Percentiles rank a stretch among this genome's conserved stretches.
These are phyloP conservation scores for Eptatretus atami DNA, from an alignment of 2,797 vertebrate species.

Conservation along the genomic window DNA sequence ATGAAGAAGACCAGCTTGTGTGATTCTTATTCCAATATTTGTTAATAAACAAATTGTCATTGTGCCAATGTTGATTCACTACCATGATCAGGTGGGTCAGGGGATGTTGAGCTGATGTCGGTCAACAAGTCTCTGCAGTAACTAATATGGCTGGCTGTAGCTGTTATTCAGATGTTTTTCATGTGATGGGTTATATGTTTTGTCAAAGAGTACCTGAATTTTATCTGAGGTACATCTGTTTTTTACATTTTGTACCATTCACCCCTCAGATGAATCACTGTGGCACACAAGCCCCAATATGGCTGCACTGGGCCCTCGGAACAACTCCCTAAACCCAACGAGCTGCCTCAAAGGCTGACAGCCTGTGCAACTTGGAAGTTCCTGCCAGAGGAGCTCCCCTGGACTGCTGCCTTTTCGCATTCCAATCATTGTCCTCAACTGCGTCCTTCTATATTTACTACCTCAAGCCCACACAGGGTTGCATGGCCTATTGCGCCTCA, in stretches of 20 bases:
- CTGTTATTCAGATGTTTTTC: too few relatives aligned
- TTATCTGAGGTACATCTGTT: too few relatives aligned
- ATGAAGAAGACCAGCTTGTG: too few relatives aligned
- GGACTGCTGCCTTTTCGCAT: slow-evolving; percentile 59
- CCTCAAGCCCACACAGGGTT: slow-evolving; percentile 49
- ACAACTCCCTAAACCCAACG: slow-evolving; percentile 26
- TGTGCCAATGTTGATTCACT: too few relatives aligned
- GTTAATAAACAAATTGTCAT: too few relatives aligned
- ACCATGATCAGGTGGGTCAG: too few relatives aligned
- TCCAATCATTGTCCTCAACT: slow-evolving; percentile 42
- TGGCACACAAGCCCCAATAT: slow-evolving; percentile 53
- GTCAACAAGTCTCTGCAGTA: too few relatives aligned
- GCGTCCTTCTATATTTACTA: slow-evolving; percentile 48
- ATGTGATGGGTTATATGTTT: too few relatives aligned
- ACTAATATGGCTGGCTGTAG: too few relatives aligned
- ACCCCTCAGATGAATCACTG: slow-evolving; percentile 37
- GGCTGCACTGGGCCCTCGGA: slow-evolving; percentile 40
- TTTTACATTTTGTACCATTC: slow-evolving; percentile 9
- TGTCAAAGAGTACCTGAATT: too few relatives aligned
- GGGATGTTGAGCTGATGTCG: too few relatives aligned
- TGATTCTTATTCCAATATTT: too few relatives aligned
- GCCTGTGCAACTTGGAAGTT: slow-evolving; percentile 54
- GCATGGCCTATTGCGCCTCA: slow-evolving; percentile 53
- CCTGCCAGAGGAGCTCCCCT: slow-evolving; percentile 19
- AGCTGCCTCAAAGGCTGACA: slow-evolving; percentile 27